phyloP scores from a whole-genome alignment of 2,797 vertebrate genomes.

The Aulostomus chinensis region DNA sequence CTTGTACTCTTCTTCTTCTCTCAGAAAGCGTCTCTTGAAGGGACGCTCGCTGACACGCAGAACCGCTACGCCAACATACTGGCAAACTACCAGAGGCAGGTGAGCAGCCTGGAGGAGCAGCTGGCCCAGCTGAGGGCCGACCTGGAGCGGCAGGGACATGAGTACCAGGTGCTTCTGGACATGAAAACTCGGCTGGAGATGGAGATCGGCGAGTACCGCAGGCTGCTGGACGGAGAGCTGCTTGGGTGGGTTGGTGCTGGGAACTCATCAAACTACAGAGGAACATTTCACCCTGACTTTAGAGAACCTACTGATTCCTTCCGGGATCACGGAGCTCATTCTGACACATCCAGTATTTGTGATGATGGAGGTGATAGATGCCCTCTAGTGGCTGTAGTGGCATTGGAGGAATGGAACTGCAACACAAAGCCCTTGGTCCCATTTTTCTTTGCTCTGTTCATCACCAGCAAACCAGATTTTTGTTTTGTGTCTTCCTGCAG shows the following conservation, averaged over 20 bases:
- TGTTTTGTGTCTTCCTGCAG: slow-evolving; percentile 12
- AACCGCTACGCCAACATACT: slow-evolving; percentile 70
- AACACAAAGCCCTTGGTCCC: no score
- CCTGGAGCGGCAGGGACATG: slow-evolving; percentile 73
- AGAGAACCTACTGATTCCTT: neutral
- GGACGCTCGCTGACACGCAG: slow-evolving; percentile 73
- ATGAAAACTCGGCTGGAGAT: slow-evolving; percentile 82
- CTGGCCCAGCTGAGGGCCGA: slow-evolving; percentile 70
- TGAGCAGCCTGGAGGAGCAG: slow-evolving; percentile 66
- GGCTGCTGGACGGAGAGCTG: slow-evolving; percentile 78
- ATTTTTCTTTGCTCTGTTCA: no score
- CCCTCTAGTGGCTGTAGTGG: no score
- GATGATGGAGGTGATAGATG: no score
- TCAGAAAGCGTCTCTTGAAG: slow-evolving; percentile 75
- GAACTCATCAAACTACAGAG: neutral
- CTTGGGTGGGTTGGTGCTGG: slow-evolving; percentile 28
- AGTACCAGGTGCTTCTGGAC: slow-evolving; percentile 82
- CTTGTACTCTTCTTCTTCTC: neutral
- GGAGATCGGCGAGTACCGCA: slow-evolving; percentile 83
- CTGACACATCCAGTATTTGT: no score
- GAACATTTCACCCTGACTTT: neutral
- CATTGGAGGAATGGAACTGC: no score
- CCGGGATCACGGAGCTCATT: no score
- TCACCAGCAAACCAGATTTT: no score
- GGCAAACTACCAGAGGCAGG: slow-evolving; percentile 69